A percentile compares a stretch with the other conserved stretches of the same genome.
Conservation (phyloP, 1,140 invertebrate genomes). For the Dendrolimus kikuchii region DNA sequence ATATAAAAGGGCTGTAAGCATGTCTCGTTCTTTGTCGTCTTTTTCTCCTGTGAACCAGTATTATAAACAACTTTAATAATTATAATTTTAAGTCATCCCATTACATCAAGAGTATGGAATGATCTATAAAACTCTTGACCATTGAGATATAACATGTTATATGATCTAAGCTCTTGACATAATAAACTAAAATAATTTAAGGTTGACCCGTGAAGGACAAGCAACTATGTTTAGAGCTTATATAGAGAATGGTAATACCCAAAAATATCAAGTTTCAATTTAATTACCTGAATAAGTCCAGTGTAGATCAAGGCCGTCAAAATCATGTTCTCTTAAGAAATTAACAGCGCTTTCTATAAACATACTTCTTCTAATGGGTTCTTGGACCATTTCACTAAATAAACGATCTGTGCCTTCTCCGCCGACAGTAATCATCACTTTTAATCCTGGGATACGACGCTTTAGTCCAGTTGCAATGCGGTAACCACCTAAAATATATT, state of each 20-base stretch:
- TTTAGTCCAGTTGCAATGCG: conserved; percentile 70
- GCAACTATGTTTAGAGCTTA: too few relatives aligned
- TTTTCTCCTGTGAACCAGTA: conserved; percentile 50
- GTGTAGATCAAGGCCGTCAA: conserved; percentile 76
- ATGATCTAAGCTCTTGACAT: too few relatives aligned
- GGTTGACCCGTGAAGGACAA: too few relatives aligned
- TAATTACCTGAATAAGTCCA: conserved; percentile 75
- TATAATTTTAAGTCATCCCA: background rate
- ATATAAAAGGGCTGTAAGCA: conserved; percentile 59
- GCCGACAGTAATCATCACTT: conserved; percentile 72
- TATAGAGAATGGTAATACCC: too few relatives aligned
- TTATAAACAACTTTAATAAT: conserved; percentile 3
- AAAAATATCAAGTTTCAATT: background rate
- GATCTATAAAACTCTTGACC: too few relatives aligned
- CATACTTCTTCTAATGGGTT: conserved; percentile 49
- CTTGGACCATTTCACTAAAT: conserved; percentile 70
- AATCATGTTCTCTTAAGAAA: conserved; percentile 72
- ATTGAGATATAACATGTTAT: too few relatives aligned
- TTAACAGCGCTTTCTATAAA: conserved; percentile 77
- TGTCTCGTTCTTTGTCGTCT: conserved; percentile 59
- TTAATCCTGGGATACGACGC: conserved; percentile 61
- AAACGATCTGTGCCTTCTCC: conserved; percentile 68
- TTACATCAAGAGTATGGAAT: too few relatives aligned
- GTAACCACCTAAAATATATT: conserved; percentile 66
- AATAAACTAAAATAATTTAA: too few relatives aligned